Evolutionary conservation across 2,113 vertebrate genomes (phyloP), one percentile per base, ranked within the genome.

Genomic region (Vireo altiloquus): DNA sequence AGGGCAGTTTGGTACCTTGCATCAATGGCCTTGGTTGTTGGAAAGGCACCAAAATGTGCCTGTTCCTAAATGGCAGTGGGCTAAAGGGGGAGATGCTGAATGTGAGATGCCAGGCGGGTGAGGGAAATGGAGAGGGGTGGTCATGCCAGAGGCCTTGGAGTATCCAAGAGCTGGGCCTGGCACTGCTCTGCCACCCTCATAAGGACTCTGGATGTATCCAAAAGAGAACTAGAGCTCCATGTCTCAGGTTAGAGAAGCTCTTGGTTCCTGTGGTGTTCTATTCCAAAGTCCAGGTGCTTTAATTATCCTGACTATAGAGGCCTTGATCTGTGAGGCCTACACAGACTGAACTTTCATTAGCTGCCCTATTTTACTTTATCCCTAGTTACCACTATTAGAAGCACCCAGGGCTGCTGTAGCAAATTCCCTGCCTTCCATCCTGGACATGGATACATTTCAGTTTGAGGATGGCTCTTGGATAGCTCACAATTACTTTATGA

Each of bases 161-260:
- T 13, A 25, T 4, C 16, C 8, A 25, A 18, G 53, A 17, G 44
- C 21, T 35, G 53, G 22, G 21, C 15, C 16, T 75, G 54, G 46
- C 25, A 15, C 19, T 65, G 68, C 31, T 53, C 25, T 68, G 81
- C 14, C 59, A 76, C 44, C 31, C 49, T n/a, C 8, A 0, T 31
- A 13, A 3, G 8, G n/a, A 1, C 37, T 59, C 44, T 24, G 46
- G 3, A 1, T 53, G 31, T 33, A 31, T 17, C 2, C 0, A 20
- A 12, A n/a, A 0, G 7, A 54, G 46, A 50, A 1, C 5, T 5
- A 16, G 66, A 49, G 19, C n/a, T 60, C 40, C 13, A 2, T 7
- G 33, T 19, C 27, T 35, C 19, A 13, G 27, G 8, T 19, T 23
- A 14, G 37, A 46, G 57, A 27, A 57, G 4, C 24, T 4, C 9